Evolutionary conservation across 2,797 vertebrate species (phyloP).

Genomic region (Discoglossus pictus): DNA sequence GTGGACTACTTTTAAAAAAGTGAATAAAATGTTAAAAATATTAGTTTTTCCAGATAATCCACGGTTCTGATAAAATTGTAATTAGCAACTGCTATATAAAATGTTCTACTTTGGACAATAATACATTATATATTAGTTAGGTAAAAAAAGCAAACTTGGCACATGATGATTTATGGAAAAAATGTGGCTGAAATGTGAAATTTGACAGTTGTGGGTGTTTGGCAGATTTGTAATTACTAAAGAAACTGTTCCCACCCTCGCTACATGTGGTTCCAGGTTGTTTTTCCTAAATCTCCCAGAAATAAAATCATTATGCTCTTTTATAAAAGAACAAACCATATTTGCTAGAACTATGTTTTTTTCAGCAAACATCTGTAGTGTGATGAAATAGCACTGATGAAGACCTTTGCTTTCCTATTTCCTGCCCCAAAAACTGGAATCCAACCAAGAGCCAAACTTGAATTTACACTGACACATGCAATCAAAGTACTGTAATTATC

Average conservation of each 20-base stretch:
- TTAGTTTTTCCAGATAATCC: no score
- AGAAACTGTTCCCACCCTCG: not conserved
- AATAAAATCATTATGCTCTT: not conserved
- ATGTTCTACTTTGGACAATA: no score
- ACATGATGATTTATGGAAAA: not conserved
- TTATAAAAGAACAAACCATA: not conserved
- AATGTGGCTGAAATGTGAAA: not conserved
- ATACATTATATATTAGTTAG: no score
- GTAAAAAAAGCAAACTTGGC: no score
- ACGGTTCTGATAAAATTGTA: no score
- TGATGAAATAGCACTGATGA: not conserved
- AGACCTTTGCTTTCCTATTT: not conserved
- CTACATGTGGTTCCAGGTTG: not conserved
- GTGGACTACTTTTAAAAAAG: no score
- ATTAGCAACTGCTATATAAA: no score
- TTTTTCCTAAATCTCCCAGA: not conserved
- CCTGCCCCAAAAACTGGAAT: not conserved
- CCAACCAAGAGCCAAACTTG: not conserved
- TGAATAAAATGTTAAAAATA: no score
- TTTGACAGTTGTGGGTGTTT: not conserved
- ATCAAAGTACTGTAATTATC: not conserved
- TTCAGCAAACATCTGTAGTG: not conserved
- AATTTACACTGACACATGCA: slow-evolving; percentile 8
- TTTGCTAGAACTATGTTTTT: not conserved
- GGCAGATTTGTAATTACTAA: no score